Evolutionary conservation across 2,888 invertebrate species (phyloP).

Genomic region (Pterostichus niger): DNA sequence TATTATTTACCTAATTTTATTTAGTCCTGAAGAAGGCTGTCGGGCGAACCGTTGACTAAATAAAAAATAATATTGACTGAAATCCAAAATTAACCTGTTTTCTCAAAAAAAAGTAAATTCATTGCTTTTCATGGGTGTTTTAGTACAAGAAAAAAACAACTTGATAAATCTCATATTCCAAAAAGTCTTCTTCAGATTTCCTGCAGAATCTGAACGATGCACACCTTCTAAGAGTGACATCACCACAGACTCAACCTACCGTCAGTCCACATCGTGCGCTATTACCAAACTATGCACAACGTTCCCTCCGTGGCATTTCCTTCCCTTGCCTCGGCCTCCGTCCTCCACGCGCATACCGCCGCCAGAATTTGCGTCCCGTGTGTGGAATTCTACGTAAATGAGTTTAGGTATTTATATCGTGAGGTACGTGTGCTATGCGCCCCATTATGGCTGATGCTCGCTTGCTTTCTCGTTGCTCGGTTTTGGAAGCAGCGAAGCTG

Average conservation of each 20-base stretch:
- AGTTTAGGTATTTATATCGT: slow-evolving; percentile 65
- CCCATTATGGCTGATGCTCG: slow-evolving; percentile 43
- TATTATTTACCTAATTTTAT: too few species aligned
- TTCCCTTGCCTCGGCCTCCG: not conserved
- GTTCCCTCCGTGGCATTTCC: slow-evolving; percentile 34
- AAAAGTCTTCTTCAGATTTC: not conserved
- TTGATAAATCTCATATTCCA: not conserved
- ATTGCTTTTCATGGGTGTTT: too few species aligned
- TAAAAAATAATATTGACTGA: too few species aligned
- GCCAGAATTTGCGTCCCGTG: slow-evolving; percentile 61
- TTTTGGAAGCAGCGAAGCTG: not conserved
- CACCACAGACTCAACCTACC: not conserved
- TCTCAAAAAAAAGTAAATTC: too few species aligned
- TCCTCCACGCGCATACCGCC: slow-evolving; percentile 53
- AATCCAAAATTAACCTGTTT: too few species aligned
- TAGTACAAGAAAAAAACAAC: not conserved
- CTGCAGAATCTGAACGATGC: slow-evolving; percentile 18
- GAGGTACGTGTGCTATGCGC: slow-evolving; percentile 64
- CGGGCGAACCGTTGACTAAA: too few species aligned
- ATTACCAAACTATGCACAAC: slow-evolving; percentile 62
- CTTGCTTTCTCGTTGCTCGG: not conserved
- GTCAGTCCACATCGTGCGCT: slow-evolving; percentile 34
- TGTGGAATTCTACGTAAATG: slow-evolving; percentile 65
- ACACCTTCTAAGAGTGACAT: slow-evolving; percentile 16
- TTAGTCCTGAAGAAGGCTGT: too few species aligned